Percentiles rank a stretch among this genome's conserved stretches.
phyloP scores from a whole-genome alignment of 1,140 invertebrate genomes.

The Armadillidium nasatum region DNA sequence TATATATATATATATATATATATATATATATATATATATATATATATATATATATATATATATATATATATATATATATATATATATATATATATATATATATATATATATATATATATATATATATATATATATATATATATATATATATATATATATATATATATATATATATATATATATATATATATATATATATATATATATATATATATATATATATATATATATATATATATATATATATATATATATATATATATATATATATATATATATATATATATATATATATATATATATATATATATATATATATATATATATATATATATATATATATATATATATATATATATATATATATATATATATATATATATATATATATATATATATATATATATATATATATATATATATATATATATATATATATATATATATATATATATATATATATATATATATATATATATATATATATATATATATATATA shows the following conservation, averaged over 20 bases:
- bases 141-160: slow-evolving; percentile 10
- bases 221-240: slow-evolving; percentile 1
- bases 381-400: slow-evolving; percentile 11
- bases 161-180: slow-evolving; percentile 15
- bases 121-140: background rate
- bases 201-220: slow-evolving; percentile 6
- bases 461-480: slow-evolving; percentile 15
- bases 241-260: background rate
- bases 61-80: background rate
- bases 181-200: slow-evolving; percentile 14
- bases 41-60: slow-evolving; percentile 15
- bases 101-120: slow-evolving; percentile 15
- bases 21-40: slow-evolving; percentile 13
- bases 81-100: slow-evolving; percentile 11
- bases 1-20: slow-evolving; percentile 7
- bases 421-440: background rate
- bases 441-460: slow-evolving; percentile 10
- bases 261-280: background rate
- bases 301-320: slow-evolving; percentile 7
- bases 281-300: slow-evolving; percentile 7
- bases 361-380: background rate
- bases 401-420: slow-evolving; percentile 15
- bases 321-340: slow-evolving; percentile 13
- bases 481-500: slow-evolving; percentile 14
- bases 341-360: slow-evolving; percentile 15